Base-by-base conservation (phyloP, 1,140 invertebrate genomes). In the Ooceraea biroi region DNA sequence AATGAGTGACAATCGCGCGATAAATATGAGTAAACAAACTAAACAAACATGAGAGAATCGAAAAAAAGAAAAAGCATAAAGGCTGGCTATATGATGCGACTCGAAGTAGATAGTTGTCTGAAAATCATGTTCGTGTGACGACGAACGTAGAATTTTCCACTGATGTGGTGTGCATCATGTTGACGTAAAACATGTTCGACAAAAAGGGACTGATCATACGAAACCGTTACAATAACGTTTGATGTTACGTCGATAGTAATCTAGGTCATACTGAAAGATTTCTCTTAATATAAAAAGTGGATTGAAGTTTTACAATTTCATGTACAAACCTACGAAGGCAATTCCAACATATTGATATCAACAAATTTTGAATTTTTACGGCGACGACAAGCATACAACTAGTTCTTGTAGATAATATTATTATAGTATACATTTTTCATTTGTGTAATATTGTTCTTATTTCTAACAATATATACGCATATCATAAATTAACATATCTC, bases 171-270 rank as follows among this genome's bases (percentile, higher is more conserved):
- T 2, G 52, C 65, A n/a, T 8, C 22, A 10, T 71, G 76, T 80
- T 57, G 50, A 80, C 76, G 76, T 80, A 80, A 80, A 80, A 80
- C 69, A 80, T 80, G 57, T 69, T 80, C 65, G 76, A 63, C 60
- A 63, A 27, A n/a, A n/a, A n/a, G n/a, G n/a, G 22, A 69, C 76
- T 57, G 50, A 63, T 78, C 76, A 78, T 69, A 78, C 63, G 41
- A 22, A 50, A 8, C 65, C 76, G 65, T 57, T 71, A 80, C 76
- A 80, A 80, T 80, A 69, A 71, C 50, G 65, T 50, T 80, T 80
- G 65, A 69, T 80, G 65, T 80, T 80, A 80, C 76, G 76, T 71
- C 76, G 68, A 80, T 80, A 80, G 55, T 65, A 80, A 80, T 80
- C 65, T 71, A 44, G 76, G 76, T 80, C 76, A 80, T 65, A 50